Base-by-base conservation (phyloP, 2,888 invertebrate genomes). In the Pandemis cinnamomeana region DNA sequence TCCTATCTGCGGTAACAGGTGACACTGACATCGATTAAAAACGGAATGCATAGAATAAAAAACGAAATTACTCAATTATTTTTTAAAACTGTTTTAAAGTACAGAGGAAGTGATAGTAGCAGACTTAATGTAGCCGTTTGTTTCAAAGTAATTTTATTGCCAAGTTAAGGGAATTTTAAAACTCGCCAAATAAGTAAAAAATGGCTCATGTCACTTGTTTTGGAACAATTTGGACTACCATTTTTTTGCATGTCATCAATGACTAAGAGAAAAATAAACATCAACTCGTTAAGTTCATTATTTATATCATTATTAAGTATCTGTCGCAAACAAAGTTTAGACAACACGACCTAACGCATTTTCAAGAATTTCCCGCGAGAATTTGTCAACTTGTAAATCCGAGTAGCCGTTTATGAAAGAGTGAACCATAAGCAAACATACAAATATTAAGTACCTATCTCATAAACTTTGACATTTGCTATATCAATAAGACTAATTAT, bases 101-200 rank as follows among this genome's bases (percentile, higher is more conserved):
- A 44, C 20, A 20, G 20, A 44, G 2, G 44, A 44, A 8, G 44
- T 36, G 27, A 53, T 68, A 58, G 55, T 72, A 55, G 27, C 62
- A 41, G 41, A 20, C 55, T 41, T 63, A 68, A 68, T 63, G 68
- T 11, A 63, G 46, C 68, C 5, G 55, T 72, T 63, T 68, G 72
- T 72, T 72, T 68, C 62, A 72, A 68, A 72, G 68, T 72, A 68
- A 63, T n/a, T 68, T 68, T 72, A 71, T 46, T 27, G 46, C 42
- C 13, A 67, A 71, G 13, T 67, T 71, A 20, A 72, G 48, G 64
- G 48, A 72, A 72, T 55, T 62, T 63, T 68, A 55, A 13, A 67
- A 67, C 62, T 72, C 62, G 51, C 36, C 62, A 72, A 68, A 68
- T 46, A 72, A 68, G 15, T 63, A 72, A 72, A 72, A 67, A 72